These are phyloP conservation scores for Urophycis tenuis DNA, from an alignment of 2,797 vertebrate species.

Conservation along the genomic window DNA sequence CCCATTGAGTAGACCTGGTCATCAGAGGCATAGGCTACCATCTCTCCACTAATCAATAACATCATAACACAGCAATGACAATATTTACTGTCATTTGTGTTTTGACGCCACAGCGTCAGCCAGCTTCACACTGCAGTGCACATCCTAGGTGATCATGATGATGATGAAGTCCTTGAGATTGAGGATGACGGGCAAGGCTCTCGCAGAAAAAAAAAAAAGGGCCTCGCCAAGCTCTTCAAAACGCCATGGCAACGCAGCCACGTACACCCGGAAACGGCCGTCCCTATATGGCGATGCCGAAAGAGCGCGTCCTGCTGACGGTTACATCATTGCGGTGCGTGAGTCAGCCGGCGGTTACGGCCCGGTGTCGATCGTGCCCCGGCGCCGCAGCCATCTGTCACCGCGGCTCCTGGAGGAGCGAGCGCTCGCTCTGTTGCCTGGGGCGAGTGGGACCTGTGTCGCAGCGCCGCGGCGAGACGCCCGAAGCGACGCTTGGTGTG, in stretches of 20 bases:
- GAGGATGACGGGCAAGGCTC: background rate
- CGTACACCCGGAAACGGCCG: slow-evolving; percentile 54
- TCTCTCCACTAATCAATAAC: background rate
- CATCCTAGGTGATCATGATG: slow-evolving; percentile 41
- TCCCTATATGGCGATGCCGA: slow-evolving; percentile 53
- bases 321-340: slow-evolving; percentile 54
- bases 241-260: slow-evolving; percentile 59
- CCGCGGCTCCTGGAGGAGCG: slow-evolving; percentile 46
- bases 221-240: slow-evolving; percentile 47
- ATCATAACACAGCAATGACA: background rate
- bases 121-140: slow-evolving; percentile 41
- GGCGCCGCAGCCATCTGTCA: slow-evolving; percentile 68
- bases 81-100: background rate
- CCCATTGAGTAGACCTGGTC: background rate
- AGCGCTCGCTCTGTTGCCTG: slow-evolving; percentile 46
- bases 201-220: background rate
- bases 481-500: background rate
- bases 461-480: slow-evolving; percentile 18
- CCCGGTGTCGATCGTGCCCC: slow-evolving; percentile 64
- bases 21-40: background rate
- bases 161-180: background rate
- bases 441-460: slow-evolving; percentile 35
- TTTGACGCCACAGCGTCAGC: background rate
- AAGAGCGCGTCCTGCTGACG: slow-evolving; percentile 58
- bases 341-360: slow-evolving; percentile 64